Percentiles rank a stretch among this genome's conserved stretches.
These are phyloP conservation scores for Chaetodon trifascialis DNA, from an alignment of 2,113 vertebrate genomes.

Conservation along the genomic window DNA sequence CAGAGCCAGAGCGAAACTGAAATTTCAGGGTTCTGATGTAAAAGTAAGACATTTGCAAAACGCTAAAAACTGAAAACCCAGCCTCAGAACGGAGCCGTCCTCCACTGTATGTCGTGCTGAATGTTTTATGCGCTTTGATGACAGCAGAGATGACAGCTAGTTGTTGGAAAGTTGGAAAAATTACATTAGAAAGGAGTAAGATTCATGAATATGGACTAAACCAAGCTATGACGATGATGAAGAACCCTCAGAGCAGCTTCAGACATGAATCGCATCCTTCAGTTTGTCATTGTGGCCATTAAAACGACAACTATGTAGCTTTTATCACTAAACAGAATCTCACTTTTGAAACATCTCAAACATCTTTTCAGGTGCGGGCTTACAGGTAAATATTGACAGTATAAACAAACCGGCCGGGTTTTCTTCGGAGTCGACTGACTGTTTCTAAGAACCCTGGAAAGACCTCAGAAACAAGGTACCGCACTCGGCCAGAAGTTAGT, in stretches of 20 bases:
- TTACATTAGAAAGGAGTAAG: neutral
- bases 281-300: no score
- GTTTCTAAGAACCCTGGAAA: neutral
- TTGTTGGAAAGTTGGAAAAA: no score
- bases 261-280: no score
- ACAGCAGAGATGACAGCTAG: no score
- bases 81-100: neutral
- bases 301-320: no score
- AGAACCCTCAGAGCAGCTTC: no score
- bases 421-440: no score
- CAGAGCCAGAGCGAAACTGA: neutral
- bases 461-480: neutral
- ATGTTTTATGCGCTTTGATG: no score
- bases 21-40: neutral
- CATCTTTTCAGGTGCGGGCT: neutral
- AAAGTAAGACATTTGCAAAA: neutral
- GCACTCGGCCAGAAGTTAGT: neutral
- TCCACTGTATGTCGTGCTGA: neutral
- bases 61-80: neutral
- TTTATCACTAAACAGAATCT: neutral
- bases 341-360: neutral
- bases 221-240: no score
- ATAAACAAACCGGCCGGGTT: neutral
- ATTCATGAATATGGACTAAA: neutral
- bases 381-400: neutral